phyloP scores from a whole-genome alignment of 2,113 vertebrate species.

The Dermatemys mawii region DNA sequence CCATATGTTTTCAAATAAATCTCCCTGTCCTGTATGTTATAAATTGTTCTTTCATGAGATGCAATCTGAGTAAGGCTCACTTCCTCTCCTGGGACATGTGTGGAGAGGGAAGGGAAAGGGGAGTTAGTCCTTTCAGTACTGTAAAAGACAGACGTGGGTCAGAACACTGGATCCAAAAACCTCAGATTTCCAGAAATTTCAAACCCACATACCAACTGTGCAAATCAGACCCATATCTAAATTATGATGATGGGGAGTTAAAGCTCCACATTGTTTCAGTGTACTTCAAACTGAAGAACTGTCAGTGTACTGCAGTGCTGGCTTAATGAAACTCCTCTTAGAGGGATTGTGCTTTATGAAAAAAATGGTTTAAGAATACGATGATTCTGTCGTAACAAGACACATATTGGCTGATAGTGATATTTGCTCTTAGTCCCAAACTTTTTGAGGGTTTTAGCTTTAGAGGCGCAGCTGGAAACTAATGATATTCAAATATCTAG shows the following conservation, averaged over 20 bases:
- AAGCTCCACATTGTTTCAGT: not conserved
- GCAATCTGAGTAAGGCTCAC: not conserved
- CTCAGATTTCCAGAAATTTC: not conserved
- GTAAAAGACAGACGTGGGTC: not conserved
- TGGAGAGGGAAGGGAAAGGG: not conserved
- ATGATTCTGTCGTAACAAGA: not conserved
- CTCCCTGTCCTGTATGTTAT: not conserved
- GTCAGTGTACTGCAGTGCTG: not conserved
- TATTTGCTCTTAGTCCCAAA: not conserved
- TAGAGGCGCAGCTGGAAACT: not conserved
- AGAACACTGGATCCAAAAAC: not conserved
- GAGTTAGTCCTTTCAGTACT: not conserved
- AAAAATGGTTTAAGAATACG: constrained; percentile 11
- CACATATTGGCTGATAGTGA: not conserved
- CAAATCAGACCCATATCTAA: constrained; percentile 33
- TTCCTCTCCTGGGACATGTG: not conserved
- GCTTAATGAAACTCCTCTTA: not conserved
- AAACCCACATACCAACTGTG: not conserved
- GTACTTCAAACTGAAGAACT: constrained; percentile 7
- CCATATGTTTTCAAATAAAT: constrained; percentile 59
- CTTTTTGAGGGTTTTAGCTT: not conserved
- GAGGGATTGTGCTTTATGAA: not conserved
- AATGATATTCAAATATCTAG: not conserved
- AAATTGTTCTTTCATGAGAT: constrained; percentile 48
- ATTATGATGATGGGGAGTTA: not conserved